phyloP scores from a whole-genome alignment of 2,797 vertebrate species.

The Poeciliopsis paucimaculata region DNA sequence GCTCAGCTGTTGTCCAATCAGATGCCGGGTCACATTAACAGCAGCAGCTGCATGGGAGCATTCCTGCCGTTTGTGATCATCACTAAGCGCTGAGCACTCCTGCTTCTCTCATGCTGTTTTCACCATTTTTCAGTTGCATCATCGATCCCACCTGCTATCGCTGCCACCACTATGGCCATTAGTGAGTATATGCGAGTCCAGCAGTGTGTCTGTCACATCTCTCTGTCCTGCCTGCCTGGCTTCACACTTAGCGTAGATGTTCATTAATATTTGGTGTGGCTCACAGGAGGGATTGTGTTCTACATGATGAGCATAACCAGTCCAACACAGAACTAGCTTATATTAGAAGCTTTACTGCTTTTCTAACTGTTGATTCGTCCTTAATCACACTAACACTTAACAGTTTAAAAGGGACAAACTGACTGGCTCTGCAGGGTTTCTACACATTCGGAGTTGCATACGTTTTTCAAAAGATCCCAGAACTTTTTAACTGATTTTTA shows the following conservation, averaged over 20 bases:
- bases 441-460: not conserved
- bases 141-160: constrained; percentile 72
- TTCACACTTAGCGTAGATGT: constrained; percentile 50
- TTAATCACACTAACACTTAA: constrained; percentile 59
- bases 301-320: constrained; percentile 13
- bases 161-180: constrained; percentile 75
- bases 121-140: constrained; percentile 82
- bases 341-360: constrained; percentile 10
- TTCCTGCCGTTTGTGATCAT: not conserved
- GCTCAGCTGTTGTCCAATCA: not conserved
- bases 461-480: not conserved
- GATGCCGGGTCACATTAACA: not conserved
- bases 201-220: constrained; percentile 57
- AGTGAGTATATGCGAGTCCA: constrained; percentile 85
- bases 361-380: constrained; percentile 28
- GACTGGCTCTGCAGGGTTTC: not conserved
- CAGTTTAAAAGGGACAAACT: not conserved
- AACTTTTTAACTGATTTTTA: not conserved
- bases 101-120: constrained; percentile 74
- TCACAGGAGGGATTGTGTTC: not conserved
- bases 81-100: constrained; percentile 3
- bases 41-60: not conserved
- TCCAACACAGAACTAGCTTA: not conserved
- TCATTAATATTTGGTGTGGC: constrained; percentile 19
- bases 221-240: constrained; percentile 56